These are phyloP conservation scores for Anguilla anguilla DNA, from an alignment of 2,797 vertebrate genomes.

Conservation along the genomic window DNA sequence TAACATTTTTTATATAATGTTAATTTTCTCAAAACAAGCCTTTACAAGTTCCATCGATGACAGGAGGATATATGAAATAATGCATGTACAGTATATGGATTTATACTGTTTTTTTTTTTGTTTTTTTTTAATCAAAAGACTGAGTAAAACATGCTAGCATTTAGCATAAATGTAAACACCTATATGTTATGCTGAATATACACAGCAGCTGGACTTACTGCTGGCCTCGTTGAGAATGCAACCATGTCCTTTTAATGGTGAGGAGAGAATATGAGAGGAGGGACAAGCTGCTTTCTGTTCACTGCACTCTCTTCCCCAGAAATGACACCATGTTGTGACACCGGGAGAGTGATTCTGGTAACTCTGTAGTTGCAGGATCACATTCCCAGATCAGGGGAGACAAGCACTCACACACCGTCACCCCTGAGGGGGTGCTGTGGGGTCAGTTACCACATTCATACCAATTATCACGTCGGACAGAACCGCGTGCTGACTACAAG, in stretches of 20 bases:
- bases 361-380: not conserved
- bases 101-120: too few species aligned
- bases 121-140: not conserved
- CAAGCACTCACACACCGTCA: not conserved
- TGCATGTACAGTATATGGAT: too few species aligned
- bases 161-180: not conserved
- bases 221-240: not conserved
- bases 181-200: not conserved
- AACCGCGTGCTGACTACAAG: not conserved
- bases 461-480: not conserved
- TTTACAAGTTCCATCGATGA: not conserved
- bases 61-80: too few species aligned
- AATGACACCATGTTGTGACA: not conserved
- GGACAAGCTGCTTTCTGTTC: not conserved
- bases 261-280: not conserved
- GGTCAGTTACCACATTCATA: not conserved
- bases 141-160: not conserved
- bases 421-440: not conserved
- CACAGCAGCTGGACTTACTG: not conserved
- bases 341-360: not conserved
- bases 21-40: not conserved
- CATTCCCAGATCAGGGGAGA: not conserved
- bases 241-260: not conserved
- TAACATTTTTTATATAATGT: not conserved
- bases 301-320: not conserved